These are phyloP conservation scores for Meandrina meandrites DNA, from an alignment of 92 coral and sea anemone species.

Conservation along the genomic window DNA sequence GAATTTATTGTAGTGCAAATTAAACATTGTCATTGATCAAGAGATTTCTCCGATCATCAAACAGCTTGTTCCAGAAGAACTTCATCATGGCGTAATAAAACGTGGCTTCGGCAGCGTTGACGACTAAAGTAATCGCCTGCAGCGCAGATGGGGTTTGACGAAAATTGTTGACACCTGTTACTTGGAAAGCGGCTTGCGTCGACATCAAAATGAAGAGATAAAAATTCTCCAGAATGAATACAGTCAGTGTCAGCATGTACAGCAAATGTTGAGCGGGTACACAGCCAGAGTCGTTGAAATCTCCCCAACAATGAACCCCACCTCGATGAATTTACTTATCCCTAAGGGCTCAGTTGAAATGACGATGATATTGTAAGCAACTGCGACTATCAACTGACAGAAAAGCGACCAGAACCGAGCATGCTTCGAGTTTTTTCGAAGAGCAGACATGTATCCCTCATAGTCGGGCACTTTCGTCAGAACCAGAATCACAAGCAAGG, in stretches of 20 bases:
- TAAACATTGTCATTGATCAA: constrained; percentile 12
- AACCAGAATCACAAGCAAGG: constrained; percentile 32
- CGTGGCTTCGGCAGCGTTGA: constrained; percentile 46
- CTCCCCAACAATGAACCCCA: constrained; percentile 24
- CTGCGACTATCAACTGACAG: constrained; percentile 46
- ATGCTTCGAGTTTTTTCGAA: constrained; percentile 41
- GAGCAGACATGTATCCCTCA: constrained; percentile 38
- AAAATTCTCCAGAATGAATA: constrained; percentile 38
- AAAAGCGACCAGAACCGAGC: constrained; percentile 82
- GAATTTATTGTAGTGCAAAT: no score
- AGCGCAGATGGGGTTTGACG: constrained; percentile 14
- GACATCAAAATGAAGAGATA: constrained; percentile 39
- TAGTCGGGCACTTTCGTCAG: constrained; percentile 32
- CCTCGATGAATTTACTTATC: constrained; percentile 12
- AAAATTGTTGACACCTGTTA: constrained; percentile 36
- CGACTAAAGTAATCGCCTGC: constrained; percentile 26
- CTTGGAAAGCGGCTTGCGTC: constrained; percentile 49
- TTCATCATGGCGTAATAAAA: constrained; percentile 47
- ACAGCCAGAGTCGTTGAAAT: constrained; percentile 31
- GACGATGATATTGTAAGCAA: constrained; percentile 34
- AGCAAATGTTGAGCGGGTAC: background rate
- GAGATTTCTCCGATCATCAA: constrained; percentile 46
- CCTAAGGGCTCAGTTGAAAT: constrained; percentile 11
- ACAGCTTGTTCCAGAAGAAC: constrained; percentile 57
- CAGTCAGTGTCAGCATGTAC: constrained; percentile 17